Evolutionary conservation across 2,888 invertebrate species (phyloP), one percentile per base, ranked within the genome.

Genomic region (Lucinisca nassula): DNA sequence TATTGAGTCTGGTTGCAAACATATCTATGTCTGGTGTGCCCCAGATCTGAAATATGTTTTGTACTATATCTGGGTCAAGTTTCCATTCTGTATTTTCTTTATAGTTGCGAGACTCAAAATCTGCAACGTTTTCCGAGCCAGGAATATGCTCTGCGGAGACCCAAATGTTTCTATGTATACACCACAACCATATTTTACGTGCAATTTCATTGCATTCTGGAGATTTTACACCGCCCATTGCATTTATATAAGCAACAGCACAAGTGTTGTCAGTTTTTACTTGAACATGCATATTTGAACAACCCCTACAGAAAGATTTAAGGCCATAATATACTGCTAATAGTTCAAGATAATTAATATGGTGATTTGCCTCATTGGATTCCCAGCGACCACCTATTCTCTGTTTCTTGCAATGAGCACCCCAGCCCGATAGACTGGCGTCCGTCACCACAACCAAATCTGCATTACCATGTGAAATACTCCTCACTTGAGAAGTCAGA

Each of bases 281-380:
- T 55, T 70, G n/a, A 8, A 80, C 45, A 73, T 74, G 74, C 2
- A 17, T 45, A 6, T 27, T 12, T 27, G 45, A 0, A 0, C 58
- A 12, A 27, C 70, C 21, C 2, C 74, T 49, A 12, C 35, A 58
- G 24, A 85, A 85, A 27, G 82, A 45, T 78, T 82, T 24, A 10
- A 85, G 14, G 0, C 72, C 45, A 30, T 40, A 45, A 27, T 32
- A 40, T 45, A n/a, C 51, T 3, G 80, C 80, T 45, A 40, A 24
- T 24, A 82, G n/a, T 73, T 85, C 85, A 4, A 82, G 49, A 21
- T 21, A 27, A 74, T 85, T 82, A 0, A 82, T 85, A 27, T 85
- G 85, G 14, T 30, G 8, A 27, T n/a, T 35, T 49, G 2, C 17
- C 58, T 85, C 78, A n/a, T 17, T 14, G 21, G 0, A 30, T 14